Conservation (phyloP, 2,113 vertebrate species). For the Stigmatopora argus region DNA sequence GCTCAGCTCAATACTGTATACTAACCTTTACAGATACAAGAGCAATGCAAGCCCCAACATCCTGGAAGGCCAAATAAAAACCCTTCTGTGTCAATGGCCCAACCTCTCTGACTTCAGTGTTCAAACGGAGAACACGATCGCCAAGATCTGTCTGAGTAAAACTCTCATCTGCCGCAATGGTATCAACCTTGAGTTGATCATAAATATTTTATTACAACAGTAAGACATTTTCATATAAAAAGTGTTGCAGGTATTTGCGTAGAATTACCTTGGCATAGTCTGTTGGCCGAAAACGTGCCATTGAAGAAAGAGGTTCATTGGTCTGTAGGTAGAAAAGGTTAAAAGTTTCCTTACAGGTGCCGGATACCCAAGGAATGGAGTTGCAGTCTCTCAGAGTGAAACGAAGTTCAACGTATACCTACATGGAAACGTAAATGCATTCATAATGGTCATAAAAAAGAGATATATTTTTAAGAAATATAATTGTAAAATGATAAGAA, state of each 20-base stretch:
- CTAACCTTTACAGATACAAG: conserved; percentile 82
- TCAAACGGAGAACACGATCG: conserved; percentile 95
- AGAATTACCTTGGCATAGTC: conserved; percentile 80
- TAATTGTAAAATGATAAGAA: not conserved
- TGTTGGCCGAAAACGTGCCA: conserved; percentile 74
- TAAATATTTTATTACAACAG: not conserved
- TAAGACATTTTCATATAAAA: not conserved
- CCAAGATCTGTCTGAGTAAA: conserved; percentile 98
- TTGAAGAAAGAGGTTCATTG: conserved; percentile 78
- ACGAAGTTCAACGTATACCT: conserved; percentile 89
- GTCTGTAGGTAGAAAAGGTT: conserved; percentile 94
- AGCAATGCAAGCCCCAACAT: conserved; percentile 94
- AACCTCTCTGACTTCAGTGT: conserved; percentile 94
- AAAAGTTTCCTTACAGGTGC: conserved; percentile 98
- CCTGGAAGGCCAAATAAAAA: conserved; percentile 95
- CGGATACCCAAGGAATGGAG: conserved; percentile 95
- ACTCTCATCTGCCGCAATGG: conserved; percentile 95
- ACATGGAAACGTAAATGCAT: conserved; percentile 7
- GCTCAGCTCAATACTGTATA: conserved; percentile 2
- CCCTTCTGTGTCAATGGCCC: conserved; percentile 87
- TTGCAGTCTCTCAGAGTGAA: conserved; percentile 97
- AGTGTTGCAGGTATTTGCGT: not conserved
- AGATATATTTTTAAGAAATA: not conserved
- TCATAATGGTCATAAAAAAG: not conserved
- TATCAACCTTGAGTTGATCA: conserved; percentile 80